These are phyloP conservation scores for Festucalex cinctus DNA, from an alignment of 2,113 vertebrate species.

Conservation along the genomic window DNA sequence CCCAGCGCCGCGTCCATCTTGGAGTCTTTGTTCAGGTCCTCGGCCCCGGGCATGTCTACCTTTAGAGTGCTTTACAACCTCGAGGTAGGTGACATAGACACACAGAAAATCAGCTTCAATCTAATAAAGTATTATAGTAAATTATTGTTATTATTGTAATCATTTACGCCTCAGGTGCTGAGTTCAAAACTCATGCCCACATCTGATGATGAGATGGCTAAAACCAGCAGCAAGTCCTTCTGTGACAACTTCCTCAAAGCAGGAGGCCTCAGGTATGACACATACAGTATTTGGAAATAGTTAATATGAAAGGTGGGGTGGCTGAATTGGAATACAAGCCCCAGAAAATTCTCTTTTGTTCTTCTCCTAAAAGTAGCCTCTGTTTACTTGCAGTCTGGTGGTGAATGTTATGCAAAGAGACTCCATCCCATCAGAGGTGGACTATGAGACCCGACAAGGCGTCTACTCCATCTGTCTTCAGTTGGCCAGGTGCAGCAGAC, in stretches of 20 bases:
- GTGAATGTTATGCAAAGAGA: conserved; percentile 99
- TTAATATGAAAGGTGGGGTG: background rate
- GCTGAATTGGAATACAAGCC: no score
- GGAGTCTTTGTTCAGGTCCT: conserved; percentile 93
- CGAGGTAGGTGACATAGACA: conserved; percentile 74
- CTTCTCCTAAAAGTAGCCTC: conserved; percentile 6
- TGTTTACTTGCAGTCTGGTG: conserved; percentile 81
- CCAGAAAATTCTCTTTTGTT: background rate
- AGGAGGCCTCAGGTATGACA: conserved; percentile 86
- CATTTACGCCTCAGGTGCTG: conserved; percentile 78
- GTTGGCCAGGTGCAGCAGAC: conserved; percentile 82
- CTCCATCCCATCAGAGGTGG: conserved; percentile 95
- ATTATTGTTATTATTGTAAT: background rate
- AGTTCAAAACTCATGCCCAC: conserved; percentile 99
- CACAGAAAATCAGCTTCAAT: background rate
- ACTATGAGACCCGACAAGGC: conserved; percentile 97
- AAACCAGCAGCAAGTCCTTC: conserved; percentile 97
- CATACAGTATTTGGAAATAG: background rate
- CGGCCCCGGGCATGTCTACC: conserved; percentile 97
- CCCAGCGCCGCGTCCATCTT: conserved; percentile 92
- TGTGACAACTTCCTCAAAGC: conserved; percentile 99
- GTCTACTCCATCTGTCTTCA: conserved; percentile 98
- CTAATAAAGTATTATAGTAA: background rate
- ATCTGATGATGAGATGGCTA: conserved; percentile 98
- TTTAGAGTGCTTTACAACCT: conserved; percentile 98